Conservation (phyloP, 2,888 invertebrate species). For the Steinernema carpocapsae region DNA sequence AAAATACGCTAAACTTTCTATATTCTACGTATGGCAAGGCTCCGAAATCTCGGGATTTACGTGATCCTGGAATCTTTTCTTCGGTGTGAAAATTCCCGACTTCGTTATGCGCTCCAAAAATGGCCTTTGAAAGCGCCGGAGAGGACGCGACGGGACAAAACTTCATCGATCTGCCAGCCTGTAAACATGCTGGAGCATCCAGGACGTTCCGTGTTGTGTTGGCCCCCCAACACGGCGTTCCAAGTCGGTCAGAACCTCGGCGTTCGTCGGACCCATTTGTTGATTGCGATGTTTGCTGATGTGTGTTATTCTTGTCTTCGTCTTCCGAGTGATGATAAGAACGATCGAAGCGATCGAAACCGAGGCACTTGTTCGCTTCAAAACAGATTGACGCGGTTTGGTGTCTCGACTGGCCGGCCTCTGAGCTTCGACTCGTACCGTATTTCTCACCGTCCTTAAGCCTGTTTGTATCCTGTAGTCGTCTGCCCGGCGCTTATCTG, state of each 20-base stretch:
- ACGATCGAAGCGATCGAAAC: neutral
- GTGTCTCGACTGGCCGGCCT: no score
- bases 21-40: no score
- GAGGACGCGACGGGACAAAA: constrained; percentile 8
- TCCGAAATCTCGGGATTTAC: no score
- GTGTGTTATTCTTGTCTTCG: constrained; percentile 9
- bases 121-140: neutral
- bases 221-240: neutral
- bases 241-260: neutral
- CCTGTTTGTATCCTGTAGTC: no score
- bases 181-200: neutral
- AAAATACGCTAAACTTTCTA: no score
- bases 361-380: neutral
- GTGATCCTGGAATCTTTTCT: neutral
- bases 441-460: no score
- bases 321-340: neutral
- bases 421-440: no score
- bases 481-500: no score
- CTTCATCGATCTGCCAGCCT: constrained; percentile 30
- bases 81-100: neutral
- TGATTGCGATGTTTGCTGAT: neutral
- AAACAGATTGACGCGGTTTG: no score
- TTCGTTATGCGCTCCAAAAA: constrained; percentile 19
- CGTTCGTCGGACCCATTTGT: neutral
- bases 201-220: neutral